Conservation (phyloP, 2,113 vertebrate genomes). For the Cochlearius cochlearius region DNA sequence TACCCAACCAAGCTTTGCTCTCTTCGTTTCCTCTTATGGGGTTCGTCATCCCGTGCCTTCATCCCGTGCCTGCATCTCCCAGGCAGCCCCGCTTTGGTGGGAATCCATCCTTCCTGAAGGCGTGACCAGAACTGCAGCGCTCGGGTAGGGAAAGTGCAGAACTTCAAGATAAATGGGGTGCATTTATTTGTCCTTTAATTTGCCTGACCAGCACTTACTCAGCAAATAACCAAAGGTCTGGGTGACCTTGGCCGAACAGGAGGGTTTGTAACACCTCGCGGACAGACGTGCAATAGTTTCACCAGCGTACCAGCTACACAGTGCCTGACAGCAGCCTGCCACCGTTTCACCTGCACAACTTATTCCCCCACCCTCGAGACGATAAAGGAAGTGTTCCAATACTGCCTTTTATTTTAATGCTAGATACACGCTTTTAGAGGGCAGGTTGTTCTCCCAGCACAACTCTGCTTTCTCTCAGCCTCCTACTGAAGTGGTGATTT, state of each 20-base stretch:
- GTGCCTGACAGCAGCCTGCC: not conserved
- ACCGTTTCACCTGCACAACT: not conserved
- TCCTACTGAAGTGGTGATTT: not conserved
- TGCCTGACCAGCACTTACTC: not conserved
- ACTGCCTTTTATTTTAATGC: not conserved
- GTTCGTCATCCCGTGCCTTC: not conserved
- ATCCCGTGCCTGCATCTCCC: too few relatives aligned
- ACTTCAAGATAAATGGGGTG: not conserved
- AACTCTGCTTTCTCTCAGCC: not conserved
- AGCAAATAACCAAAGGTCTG: not conserved
- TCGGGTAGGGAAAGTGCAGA: not conserved
- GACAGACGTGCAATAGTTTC: not conserved
- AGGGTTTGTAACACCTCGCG: not conserved
- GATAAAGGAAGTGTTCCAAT: not conserved
- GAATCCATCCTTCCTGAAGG: not conserved
- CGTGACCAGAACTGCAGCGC: not conserved
- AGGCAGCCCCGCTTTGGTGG: rapidly evolving
- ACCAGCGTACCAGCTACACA: not conserved
- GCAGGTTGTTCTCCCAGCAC: not conserved
- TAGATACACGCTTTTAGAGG: not conserved
- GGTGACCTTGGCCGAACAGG: not conserved
- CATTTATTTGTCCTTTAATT: not conserved
- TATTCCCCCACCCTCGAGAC: rapidly evolving
- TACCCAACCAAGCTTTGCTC: not conserved
- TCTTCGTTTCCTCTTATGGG: not conserved